Base-by-base conservation (phyloP, 2,113 vertebrate genomes). In the Marmota flaviventris region DNA sequence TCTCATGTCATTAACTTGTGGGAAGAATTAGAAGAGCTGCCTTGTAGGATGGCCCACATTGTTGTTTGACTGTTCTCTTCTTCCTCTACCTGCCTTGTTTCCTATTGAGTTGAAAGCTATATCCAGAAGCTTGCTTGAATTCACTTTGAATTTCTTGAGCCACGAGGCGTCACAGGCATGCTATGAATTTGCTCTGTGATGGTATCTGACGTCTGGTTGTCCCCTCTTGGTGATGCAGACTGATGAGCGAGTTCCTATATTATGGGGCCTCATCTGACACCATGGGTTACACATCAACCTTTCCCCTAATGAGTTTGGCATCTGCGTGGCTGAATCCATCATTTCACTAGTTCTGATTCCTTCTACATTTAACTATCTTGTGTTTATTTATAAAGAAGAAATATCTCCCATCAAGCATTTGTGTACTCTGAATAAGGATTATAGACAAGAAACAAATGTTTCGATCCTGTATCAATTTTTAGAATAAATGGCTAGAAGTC, bases 131-230 rank as follows among this genome's bases (percentile, higher is more conserved):
- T 77, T 5, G 8, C 63, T 90, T 61, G 65, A 56, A 32, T 51
- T 39, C 45, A 67, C n/a, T n/a, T 65, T 82, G 22, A 27, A 42
- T 34, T 45, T 11, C 65, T 27, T 11, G 1, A 1, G 8, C 22
- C 25, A 27, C 4, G 10, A 13, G 5, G 45, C 37, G 14, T 32
- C 34, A 20, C 51, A 39, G 24, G 14, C 2, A 18, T 18, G 39
- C n/a, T 27, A 17, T 56, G 58, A 2, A 5, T 85, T 51, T 17
- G 27, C 63, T 51, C 42, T 34, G 25, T 34, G 2, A 34, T 1
- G 67, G 22, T 8, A n/a, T 5, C 0, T n/a, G 63, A 29, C 7
- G 3, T n/a, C 82, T 2, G 6, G 0, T 25, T 27, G 32, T 8
- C 63, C 65, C 13, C 22, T 51, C 27, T 48, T 11, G 29, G 24